These are phyloP conservation scores for Oreochromis niloticus DNA, from an alignment of 2,113 vertebrate genomes.

Conservation along the genomic window DNA sequence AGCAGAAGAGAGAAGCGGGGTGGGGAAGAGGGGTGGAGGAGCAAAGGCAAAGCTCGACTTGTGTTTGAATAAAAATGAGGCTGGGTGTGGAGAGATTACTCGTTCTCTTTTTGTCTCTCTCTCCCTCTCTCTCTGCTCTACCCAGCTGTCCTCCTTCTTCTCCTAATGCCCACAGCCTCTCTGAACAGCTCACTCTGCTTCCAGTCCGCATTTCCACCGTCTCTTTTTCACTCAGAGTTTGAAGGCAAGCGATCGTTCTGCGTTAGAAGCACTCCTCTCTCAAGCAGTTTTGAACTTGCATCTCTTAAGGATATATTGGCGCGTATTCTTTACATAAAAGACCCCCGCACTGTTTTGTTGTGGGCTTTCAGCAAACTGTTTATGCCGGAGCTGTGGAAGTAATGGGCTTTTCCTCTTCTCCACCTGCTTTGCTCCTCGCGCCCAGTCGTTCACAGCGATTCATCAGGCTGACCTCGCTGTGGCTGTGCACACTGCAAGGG, in stretches of 20 bases:
- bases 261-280: not conserved
- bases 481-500: not conserved
- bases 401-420: not conserved
- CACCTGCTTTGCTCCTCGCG: not conserved
- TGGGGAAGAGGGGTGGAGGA: not conserved
- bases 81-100: conserved; percentile 53
- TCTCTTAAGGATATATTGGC: not conserved
- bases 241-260: not conserved
- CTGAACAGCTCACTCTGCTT: conserved; percentile 17
- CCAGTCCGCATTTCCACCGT: not conserved
- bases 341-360: not conserved
- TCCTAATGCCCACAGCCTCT: conserved; percentile 22
- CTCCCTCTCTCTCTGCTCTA: not conserved
- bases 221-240: not conserved
- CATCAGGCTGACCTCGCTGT: not conserved
- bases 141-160: conserved; percentile 14
- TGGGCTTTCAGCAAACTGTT: not conserved
- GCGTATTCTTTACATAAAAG: not conserved
- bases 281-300: not conserved
- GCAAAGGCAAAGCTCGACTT: conserved; percentile 17
- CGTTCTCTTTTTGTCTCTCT: conserved; percentile 31
- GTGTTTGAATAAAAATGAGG: conserved; percentile 58
- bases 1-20: not conserved
- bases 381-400: not conserved
- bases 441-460: not conserved